phyloP scores from a whole-genome alignment of 2,113 vertebrate genomes.

The Hippopotamus amphibius region DNA sequence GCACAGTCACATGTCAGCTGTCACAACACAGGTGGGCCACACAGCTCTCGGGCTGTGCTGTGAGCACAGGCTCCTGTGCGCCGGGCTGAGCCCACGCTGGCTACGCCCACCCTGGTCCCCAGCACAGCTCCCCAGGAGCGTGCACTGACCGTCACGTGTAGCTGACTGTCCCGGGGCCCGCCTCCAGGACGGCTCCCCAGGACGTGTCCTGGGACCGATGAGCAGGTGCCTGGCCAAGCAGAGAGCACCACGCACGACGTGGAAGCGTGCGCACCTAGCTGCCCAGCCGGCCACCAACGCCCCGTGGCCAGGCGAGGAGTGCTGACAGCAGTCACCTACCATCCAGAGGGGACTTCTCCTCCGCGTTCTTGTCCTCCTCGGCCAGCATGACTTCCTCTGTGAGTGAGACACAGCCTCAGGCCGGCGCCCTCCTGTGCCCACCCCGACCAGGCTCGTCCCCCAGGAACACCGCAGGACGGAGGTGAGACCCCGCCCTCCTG shows the following conservation, averaged over 20 bases:
- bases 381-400: conserved; percentile 99
- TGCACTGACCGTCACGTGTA: fast-evolving
- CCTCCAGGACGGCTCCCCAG: background rate
- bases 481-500: background rate
- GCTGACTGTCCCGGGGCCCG: background rate
- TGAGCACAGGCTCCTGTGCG: background rate
- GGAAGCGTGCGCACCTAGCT: background rate
- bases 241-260: background rate
- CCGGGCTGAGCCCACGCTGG: background rate
- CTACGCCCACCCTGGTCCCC: fast-evolving
- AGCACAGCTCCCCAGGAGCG: background rate
- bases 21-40: too few species aligned
- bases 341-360: conserved; percentile 96
- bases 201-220: fast-evolving
- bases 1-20: background rate
- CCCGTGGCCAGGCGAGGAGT: background rate
- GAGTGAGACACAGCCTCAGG: conserved; percentile 56
- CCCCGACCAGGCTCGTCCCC: fast-evolving
- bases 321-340: conserved; percentile 84
- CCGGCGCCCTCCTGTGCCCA: fast-evolving
- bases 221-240: background rate
- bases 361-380: conserved; percentile 96
- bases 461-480: fast-evolving
- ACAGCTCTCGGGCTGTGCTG: background rate
- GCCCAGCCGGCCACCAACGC: background rate